Evolutionary conservation across 1,140 invertebrate genomes (phyloP).

Genomic region (Drosophila melanogaster): DNA sequence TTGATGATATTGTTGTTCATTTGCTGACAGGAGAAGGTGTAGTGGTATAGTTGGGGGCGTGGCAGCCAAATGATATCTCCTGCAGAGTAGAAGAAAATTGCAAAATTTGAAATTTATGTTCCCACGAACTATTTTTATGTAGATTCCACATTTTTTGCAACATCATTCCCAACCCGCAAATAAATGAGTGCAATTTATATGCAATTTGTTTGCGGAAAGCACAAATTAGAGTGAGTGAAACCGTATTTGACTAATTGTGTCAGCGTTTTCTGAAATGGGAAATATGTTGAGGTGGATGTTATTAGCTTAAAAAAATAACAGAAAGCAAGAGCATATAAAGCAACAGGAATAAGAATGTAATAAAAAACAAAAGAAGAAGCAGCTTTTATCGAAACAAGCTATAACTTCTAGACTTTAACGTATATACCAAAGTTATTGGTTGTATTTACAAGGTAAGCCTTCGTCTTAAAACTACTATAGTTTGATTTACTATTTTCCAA

Average conservation of each 20-base stretch:
- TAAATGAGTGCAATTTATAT: slow-evolving; percentile 79
- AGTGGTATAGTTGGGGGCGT: not conserved
- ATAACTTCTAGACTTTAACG: no score
- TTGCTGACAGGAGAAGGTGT: slow-evolving; percentile 11
- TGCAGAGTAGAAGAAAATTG: slow-evolving; percentile 17
- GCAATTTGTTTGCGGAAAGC: slow-evolving; percentile 55
- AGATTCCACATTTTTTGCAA: slow-evolving; percentile 38
- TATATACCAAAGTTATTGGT: no score
- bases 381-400: no score
- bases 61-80: slow-evolving; percentile 37
- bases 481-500: not conserved
- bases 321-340: no score
- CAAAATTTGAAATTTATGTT: slow-evolving; percentile 66
- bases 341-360: no score
- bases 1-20: slow-evolving; percentile 50
- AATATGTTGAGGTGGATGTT: not conserved
- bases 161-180: slow-evolving; percentile 2
- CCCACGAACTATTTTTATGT: slow-evolving; percentile 64
- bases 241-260: slow-evolving; percentile 5
- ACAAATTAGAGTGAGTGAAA: slow-evolving; percentile 12
- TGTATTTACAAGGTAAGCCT: no score
- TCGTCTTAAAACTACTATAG: not conserved
- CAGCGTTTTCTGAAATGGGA: not conserved
- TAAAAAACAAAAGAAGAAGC: no score
- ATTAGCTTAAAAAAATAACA: not conserved